Evolutionary conservation across 2,888 invertebrate genomes (phyloP), one percentile per base, ranked within the genome.

Genomic region (Pristionchus entomophagus): DNA sequence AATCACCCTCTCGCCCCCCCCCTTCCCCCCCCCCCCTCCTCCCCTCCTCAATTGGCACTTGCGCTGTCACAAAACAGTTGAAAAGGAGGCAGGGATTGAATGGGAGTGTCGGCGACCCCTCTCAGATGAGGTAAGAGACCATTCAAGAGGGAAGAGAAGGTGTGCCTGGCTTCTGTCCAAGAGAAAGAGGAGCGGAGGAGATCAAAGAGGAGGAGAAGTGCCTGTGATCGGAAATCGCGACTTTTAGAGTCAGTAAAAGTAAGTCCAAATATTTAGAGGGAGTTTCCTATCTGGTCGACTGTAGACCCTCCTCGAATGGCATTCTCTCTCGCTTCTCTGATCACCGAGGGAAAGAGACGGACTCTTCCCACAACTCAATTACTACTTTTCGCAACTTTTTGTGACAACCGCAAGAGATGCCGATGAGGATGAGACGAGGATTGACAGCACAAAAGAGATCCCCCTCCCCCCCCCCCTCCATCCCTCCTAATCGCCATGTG

Each of bases 71-170:
- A 73, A 73, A 45, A 73, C 41, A 73, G 73, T 73, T 29, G 38
- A 35, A 73, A 73, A 26, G 69, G 35, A n/a, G 65, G 38, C 35
- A 22, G 5, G 38, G 38, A 19, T 41, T 73, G 73, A 73, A 73
- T 73, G 17, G 73, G 22, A 26, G 73, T n/a, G n/a, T 38, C 41
- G 73, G 73, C 73, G 73, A 45, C 73, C 38, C 38, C 41, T 65
- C 69, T 69, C 29, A 38, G 73, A 73, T 73, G 73, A 73, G 73
- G 73, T 73, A 73, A 73, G 69, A 69, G 38, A n/a, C 73, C 26
- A 41, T 73, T 73, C 73, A 73, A 41, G 8, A 41, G 38, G 41
- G 38, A 12, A 35, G 22, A 4, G 8, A 45, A 45, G 45, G 45
- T 45, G 45, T 45, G 45, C 45, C 45, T 45, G 17, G 73, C 41